phyloP scores from a whole-genome alignment of 2,888 invertebrate species.

The Pomacea canaliculata region DNA sequence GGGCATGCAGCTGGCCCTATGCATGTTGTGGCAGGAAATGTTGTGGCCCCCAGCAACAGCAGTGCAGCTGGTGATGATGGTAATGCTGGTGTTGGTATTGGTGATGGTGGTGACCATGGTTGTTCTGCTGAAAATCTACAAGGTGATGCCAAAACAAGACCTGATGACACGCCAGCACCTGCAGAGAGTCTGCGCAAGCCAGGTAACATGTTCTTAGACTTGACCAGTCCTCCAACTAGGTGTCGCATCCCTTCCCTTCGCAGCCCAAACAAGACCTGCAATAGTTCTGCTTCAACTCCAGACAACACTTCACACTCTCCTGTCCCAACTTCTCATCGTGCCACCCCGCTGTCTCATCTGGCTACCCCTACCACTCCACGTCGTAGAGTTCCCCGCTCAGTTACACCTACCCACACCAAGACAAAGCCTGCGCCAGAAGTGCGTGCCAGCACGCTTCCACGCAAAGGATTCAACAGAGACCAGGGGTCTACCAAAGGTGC shows the following conservation, averaged over 20 bases:
- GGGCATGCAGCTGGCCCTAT: conserved; percentile 14
- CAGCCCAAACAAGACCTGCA: conserved; percentile 24
- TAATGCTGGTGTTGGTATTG: background rate
- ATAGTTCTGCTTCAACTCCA: background rate
- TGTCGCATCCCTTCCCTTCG: conserved; percentile 31
- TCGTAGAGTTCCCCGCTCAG: conserved; percentile 11
- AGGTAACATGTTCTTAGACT: conserved; percentile 41
- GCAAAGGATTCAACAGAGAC: conserved; percentile 2
- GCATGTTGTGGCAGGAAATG: conserved; percentile 16
- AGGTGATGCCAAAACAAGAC: background rate
- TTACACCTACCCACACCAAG: conserved; percentile 20
- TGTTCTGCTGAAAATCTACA: background rate
- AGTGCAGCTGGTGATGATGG: conserved; percentile 2
- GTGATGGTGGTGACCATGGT: conserved; percentile 4
- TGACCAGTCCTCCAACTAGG: conserved; percentile 33
- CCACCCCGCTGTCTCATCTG: conserved; percentile 21
- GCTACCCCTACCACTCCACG: conserved; percentile 23
- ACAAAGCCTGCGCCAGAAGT: conserved; percentile 20
- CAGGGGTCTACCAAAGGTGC: background rate
- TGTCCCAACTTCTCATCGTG: conserved; percentile 13
- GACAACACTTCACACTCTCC: conserved; percentile 27
- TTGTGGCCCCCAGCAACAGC: background rate
- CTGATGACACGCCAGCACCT: conserved; percentile 2
- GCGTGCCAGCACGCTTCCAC: conserved; percentile 18
- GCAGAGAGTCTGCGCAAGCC: conserved; percentile 31